Percentiles rank a stretch among this genome's conserved stretches.
Conservation (phyloP, 1,140 invertebrate genomes). For the Charaxes varanes region DNA sequence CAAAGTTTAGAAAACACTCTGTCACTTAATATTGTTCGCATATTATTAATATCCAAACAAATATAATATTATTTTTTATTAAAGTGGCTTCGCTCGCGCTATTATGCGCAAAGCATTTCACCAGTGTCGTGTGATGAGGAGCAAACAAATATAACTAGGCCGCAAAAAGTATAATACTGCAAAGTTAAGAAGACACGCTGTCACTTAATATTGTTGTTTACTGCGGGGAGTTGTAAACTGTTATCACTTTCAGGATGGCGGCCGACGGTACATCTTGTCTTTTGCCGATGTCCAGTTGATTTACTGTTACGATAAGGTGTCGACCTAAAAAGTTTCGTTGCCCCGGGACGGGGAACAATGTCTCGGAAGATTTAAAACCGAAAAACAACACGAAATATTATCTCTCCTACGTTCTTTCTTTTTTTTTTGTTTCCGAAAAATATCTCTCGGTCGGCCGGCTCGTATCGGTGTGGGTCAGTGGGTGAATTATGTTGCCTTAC, state of each 20-base stretch:
- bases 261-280: slow-evolving; percentile 49
- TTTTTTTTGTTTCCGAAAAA: slow-evolving; percentile 28
- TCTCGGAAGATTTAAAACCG: slow-evolving; percentile 62
- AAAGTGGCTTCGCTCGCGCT: too few relatives aligned
- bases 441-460: slow-evolving; percentile 24
- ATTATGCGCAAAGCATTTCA: too few relatives aligned
- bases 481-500: slow-evolving; percentile 21
- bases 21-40: too few relatives aligned
- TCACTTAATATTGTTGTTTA: slow-evolving; percentile 57
- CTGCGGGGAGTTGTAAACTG: slow-evolving; percentile 49
- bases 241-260: slow-evolving; percentile 59
- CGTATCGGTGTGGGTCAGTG: slow-evolving; percentile 19
- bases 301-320: slow-evolving; percentile 68
- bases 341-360: slow-evolving; percentile 39
- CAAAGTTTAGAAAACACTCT: too few relatives aligned
- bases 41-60: too few relatives aligned
- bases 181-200: slow-evolving; percentile 11
- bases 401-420: too few relatives aligned
- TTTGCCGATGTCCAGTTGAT: slow-evolving; percentile 67
- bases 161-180: slow-evolving; percentile 5
- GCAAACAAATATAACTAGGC: too few relatives aligned
- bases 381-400: slow-evolving; percentile 47
- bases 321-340: slow-evolving; percentile 64
- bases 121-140: too few relatives aligned
- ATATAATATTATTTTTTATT: too few relatives aligned